Percentiles rank a stretch among this genome's conserved stretches.
Evolutionary conservation across 2,888 invertebrate species (phyloP).

Genomic region (Chrysolina haemoptera): DNA sequence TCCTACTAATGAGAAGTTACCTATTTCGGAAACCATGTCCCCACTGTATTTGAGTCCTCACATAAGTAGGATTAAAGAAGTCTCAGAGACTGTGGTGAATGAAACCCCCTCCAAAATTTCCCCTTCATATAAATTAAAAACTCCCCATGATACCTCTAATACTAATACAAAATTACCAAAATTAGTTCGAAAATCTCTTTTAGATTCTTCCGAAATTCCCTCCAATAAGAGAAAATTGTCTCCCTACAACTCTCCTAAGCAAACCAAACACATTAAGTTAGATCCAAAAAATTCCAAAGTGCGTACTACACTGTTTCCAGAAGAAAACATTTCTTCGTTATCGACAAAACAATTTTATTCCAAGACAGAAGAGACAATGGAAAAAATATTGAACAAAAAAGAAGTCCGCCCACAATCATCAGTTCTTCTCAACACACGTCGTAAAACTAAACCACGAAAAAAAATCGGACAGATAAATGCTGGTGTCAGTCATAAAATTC

Average conservation of each 20-base stretch:
- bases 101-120: constrained; percentile 59
- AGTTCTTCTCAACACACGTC: constrained; percentile 29
- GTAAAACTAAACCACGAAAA: constrained; percentile 38
- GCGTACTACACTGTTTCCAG: constrained; percentile 66
- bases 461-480: constrained; percentile 75
- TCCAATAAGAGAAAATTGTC: constrained; percentile 52
- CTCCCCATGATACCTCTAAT: constrained; percentile 65
- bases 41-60: constrained; percentile 56
- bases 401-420: constrained; percentile 28
- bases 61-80: constrained; percentile 20
- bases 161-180: constrained; percentile 60
- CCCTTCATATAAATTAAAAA: constrained; percentile 63
- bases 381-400: constrained; percentile 38
- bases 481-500: constrained; percentile 77
- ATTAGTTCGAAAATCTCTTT: constrained; percentile 62
- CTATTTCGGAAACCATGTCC: constrained; percentile 52
- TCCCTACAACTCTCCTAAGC: constrained; percentile 49
- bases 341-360: constrained; percentile 75
- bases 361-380: constrained; percentile 62
- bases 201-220: constrained; percentile 53
- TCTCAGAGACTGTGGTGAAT: constrained; percentile 30
- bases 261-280: constrained; percentile 46
- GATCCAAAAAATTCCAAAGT: constrained; percentile 63
- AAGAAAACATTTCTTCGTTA: constrained; percentile 67
- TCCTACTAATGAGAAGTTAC: constrained; percentile 41